phyloP scores from a whole-genome alignment of 2,113 vertebrate species.

The Dipodomys merriami region DNA sequence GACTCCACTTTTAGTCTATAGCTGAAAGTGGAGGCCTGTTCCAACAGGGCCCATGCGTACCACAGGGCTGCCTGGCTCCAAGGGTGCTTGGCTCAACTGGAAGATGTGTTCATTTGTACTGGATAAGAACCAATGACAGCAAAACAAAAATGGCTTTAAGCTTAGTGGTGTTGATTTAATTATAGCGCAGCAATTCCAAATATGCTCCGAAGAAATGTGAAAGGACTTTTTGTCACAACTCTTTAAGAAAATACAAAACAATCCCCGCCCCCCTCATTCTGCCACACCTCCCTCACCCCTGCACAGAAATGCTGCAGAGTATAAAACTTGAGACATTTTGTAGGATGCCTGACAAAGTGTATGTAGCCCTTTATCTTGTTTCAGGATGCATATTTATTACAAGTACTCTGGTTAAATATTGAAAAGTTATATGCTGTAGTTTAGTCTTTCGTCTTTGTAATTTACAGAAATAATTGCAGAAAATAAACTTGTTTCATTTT shows the following conservation, averaged over 20 bases:
- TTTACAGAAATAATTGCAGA: conserved; percentile 85
- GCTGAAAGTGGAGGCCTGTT: conserved; percentile 59
- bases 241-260: conserved; percentile 79
- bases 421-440: conserved; percentile 85
- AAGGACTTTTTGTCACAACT: conserved; percentile 80
- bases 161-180: conserved; percentile 77
- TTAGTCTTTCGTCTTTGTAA: conserved; percentile 87
- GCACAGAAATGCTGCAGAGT: conserved; percentile 82
- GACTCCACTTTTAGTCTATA: conserved; percentile 66
- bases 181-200: conserved; percentile 79
- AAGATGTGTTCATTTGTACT: conserved; percentile 40
- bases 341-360: conserved; percentile 84
- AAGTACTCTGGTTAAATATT: conserved; percentile 87
- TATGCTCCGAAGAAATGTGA: conserved; percentile 88
- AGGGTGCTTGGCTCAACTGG: conserved; percentile 47
- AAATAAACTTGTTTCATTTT: conserved; percentile 87
- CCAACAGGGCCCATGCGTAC: conserved; percentile 63
- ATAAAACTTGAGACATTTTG: conserved; percentile 86
- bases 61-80: conserved; percentile 62
- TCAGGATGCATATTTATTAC: conserved; percentile 89
- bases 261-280: not conserved
- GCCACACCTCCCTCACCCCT: not conserved
- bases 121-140: conserved; percentile 65
- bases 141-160: conserved; percentile 73
- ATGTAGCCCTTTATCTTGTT: conserved; percentile 85